Conservation (phyloP, 37 sponge, comb jelly and placozoan genomes). For the Agelas oroides region DNA sequence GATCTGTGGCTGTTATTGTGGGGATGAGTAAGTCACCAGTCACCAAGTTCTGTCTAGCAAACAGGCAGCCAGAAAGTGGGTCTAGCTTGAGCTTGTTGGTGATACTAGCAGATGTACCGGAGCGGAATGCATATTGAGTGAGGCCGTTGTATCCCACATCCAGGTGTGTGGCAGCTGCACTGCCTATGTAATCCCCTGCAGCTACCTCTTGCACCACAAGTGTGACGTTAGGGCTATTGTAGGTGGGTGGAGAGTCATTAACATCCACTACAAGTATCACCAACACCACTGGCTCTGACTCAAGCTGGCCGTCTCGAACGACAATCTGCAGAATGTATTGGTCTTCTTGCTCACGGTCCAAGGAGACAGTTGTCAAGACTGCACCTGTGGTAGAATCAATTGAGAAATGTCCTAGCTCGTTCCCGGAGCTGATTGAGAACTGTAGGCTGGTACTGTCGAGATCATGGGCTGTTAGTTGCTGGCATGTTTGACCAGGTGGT, state of each 20-base stretch:
- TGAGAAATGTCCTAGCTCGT: constrained; percentile 43
- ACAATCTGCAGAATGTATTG: constrained; percentile 25
- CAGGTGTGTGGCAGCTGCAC: constrained; percentile 21
- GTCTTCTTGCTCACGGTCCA: constrained; percentile 44
- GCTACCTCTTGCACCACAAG: constrained; percentile 40
- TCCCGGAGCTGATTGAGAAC: constrained; percentile 47
- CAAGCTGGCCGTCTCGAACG: constrained; percentile 33
- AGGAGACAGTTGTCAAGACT: constrained; percentile 12
- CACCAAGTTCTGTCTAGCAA: background rate
- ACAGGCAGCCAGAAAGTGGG: constrained; percentile 49
- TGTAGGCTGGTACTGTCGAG: constrained; percentile 27
- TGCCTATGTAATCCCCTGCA: constrained; percentile 42
- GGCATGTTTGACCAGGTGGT: constrained; percentile 19
- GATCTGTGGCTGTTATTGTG: constrained; percentile 54
- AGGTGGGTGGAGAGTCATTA: constrained; percentile 48
- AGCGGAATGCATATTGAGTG: constrained; percentile 19
- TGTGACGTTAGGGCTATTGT: background rate
- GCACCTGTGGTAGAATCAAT: constrained; percentile 60
- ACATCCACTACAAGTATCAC: constrained; percentile 55
- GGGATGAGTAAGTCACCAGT: constrained; percentile 6
- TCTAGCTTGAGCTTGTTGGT: constrained; percentile 32
- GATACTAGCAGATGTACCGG: background rate
- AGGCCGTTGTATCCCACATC: constrained; percentile 71
- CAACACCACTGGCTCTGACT: constrained; percentile 32
- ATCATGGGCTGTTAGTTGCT: constrained; percentile 59